These are phyloP conservation scores for Drosophila takahashii DNA, from an alignment of 1,140 invertebrate species.

Conservation along the genomic window DNA sequence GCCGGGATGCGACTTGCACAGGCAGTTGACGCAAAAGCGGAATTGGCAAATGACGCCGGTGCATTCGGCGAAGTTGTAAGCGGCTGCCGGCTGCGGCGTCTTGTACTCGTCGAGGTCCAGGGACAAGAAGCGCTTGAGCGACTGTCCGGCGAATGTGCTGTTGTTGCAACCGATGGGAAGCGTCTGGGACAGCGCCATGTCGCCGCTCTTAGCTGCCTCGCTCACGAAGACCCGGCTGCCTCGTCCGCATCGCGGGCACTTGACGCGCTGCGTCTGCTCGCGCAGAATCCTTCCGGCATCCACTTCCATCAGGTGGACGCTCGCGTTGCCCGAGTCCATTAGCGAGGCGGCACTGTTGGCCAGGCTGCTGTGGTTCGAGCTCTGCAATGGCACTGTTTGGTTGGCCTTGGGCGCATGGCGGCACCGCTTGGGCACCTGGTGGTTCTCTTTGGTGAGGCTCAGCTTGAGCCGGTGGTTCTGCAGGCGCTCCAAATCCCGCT, in stretches of 20 bases:
- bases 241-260: conserved; percentile 66
- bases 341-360: conserved; percentile 22
- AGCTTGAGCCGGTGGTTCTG: conserved; percentile 64
- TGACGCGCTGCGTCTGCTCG: conserved; percentile 63
- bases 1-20: conserved; percentile 61
- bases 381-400: conserved; percentile 67
- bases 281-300: conserved; percentile 47
- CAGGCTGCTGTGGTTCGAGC: conserved; percentile 53
- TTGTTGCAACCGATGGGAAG: conserved; percentile 31
- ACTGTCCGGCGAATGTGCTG: conserved; percentile 2
- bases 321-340: conserved; percentile 21
- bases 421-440: conserved; percentile 27
- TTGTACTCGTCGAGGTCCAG: conserved; percentile 52
- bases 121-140: conserved; percentile 53
- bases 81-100: neutral
- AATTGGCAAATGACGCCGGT: conserved; percentile 59
- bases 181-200: conserved; percentile 46
- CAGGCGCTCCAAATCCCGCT: conserved; percentile 43
- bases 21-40: conserved; percentile 63
- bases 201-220: conserved; percentile 9
- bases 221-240: conserved; percentile 56
- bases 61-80: conserved; percentile 59
- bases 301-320: conserved; percentile 26
- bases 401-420: conserved; percentile 29
- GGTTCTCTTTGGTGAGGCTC: conserved; percentile 63